phyloP scores from a whole-genome alignment of 2,888 invertebrate genomes.

The Acanthosepion lycidas region DNA sequence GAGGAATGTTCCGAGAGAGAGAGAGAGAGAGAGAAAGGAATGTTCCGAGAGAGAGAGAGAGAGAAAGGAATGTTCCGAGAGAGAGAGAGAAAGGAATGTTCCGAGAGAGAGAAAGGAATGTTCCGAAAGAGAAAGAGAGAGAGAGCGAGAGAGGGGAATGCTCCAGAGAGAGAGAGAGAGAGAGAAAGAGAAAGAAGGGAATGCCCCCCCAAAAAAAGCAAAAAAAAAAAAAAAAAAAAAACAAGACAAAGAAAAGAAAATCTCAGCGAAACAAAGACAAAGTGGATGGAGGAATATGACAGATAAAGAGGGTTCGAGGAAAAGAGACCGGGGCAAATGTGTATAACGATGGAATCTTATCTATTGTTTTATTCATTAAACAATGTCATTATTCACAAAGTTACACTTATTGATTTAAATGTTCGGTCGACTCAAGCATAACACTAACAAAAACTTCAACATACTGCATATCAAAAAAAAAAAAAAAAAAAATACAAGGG shows the following conservation, averaged over 20 bases:
- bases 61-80: not conserved
- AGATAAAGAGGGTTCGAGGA: no score
- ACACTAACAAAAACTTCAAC: not conserved
- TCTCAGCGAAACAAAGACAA: no score
- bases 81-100: accelerated
- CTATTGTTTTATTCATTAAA: no score
- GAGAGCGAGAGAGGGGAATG: not conserved
- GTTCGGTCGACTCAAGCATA: not conserved
- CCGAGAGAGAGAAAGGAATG: not conserved
- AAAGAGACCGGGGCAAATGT: no score
- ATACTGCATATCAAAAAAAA: not conserved
- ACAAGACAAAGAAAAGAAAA: no score
- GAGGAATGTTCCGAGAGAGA: accelerated
- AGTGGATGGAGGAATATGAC: no score
- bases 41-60: accelerated
- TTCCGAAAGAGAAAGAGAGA: accelerated
- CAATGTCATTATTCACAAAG: no score
- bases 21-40: not conserved
- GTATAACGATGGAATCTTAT: no score
- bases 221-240: no score
- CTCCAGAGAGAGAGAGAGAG: not conserved
- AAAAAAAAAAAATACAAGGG: no score
- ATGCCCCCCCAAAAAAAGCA: no score
- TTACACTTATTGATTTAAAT: no score
- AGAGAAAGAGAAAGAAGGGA: not conserved